Conservation (phyloP, 2,888 invertebrate species). For the Cabera pusaria region DNA sequence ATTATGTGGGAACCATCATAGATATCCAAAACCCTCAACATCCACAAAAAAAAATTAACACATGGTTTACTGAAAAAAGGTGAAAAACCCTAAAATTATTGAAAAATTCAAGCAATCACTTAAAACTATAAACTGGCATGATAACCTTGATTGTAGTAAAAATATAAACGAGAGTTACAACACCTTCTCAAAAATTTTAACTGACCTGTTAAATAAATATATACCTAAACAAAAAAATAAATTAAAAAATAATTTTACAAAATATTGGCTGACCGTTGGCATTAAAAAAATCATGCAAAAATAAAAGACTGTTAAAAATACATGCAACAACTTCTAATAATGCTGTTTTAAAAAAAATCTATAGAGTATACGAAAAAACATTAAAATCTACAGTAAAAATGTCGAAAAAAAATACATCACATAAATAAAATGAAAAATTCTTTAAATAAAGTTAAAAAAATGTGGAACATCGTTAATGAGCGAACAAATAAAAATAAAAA, state of each 20-base stretch:
- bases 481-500: background rate
- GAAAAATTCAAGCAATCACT: background rate
- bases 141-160: background rate
- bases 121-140: background rate
- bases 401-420: background rate
- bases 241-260: background rate
- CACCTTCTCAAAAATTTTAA: too few relatives aligned
- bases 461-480: background rate
- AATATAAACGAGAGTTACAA: slow-evolving; percentile 1
- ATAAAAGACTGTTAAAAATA: slow-evolving; percentile 3
- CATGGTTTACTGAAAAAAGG: slow-evolving; percentile 1
- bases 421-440: background rate
- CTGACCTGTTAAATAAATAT: too few relatives aligned
- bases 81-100: background rate
- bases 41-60: background rate
- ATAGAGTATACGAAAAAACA: background rate
- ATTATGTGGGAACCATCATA: background rate
- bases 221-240: too few relatives aligned
- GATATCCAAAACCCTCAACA: background rate
- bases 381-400: background rate
- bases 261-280: slow-evolving; percentile 1
- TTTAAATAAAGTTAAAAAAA: background rate
- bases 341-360: background rate
- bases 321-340: background rate
- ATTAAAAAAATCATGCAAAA: background rate